Percentiles rank a stretch among this genome's conserved stretches.
These are phyloP conservation scores for Zaprionus ghesquierei DNA, from an alignment of 1,140 invertebrate genomes.

Conservation along the genomic window DNA sequence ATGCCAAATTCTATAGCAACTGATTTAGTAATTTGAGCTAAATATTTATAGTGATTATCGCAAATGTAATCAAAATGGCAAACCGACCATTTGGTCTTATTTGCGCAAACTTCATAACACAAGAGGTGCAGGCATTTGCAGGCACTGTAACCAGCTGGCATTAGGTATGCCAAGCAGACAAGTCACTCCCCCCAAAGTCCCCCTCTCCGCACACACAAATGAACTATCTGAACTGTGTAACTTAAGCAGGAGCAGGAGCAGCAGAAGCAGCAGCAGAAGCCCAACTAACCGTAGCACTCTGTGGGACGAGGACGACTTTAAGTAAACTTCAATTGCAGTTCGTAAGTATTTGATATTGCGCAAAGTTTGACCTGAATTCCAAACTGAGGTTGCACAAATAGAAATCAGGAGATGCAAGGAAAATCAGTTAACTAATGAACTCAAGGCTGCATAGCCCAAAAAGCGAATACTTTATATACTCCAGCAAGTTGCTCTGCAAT, in stretches of 20 bases:
- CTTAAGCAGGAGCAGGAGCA: not conserved
- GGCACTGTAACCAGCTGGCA: not conserved
- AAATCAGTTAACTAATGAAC: slow-evolving; percentile 39
- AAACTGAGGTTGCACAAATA: slow-evolving; percentile 12
- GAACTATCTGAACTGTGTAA: not conserved
- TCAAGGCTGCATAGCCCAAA: slow-evolving; percentile 22
- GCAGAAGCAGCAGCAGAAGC: not conserved
- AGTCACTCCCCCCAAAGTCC: no score
- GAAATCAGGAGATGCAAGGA: slow-evolving; percentile 10
- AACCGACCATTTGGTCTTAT: not conserved
- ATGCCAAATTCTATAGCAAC: no score
- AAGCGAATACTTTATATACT: slow-evolving; percentile 13
- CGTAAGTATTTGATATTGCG: not conserved
- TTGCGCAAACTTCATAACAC: not conserved
- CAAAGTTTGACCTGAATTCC: slow-evolving; percentile 29
- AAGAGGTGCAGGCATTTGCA: not conserved
- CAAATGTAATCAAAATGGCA: not conserved
- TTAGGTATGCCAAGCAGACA: not conserved
- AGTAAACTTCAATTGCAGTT: not conserved
- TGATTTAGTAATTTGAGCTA: not conserved
- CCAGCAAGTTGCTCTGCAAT: not conserved
- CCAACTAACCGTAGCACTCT: not conserved
- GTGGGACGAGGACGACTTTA: not conserved
- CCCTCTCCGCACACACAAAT: not conserved
- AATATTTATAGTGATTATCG: not conserved